phyloP scores from a whole-genome alignment of 2,888 invertebrate species.

The Dryobotodes eremita region DNA sequence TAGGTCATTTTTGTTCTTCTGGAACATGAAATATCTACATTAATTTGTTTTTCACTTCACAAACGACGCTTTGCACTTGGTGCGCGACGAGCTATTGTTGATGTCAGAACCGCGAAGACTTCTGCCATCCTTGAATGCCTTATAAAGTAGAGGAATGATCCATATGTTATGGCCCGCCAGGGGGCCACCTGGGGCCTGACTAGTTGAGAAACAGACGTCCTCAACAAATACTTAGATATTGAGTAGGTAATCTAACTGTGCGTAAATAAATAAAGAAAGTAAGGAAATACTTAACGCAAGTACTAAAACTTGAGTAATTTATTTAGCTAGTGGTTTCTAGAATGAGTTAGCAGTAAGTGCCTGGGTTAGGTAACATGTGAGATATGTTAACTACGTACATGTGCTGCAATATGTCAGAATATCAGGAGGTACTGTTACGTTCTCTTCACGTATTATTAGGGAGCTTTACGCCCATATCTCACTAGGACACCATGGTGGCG shows the following conservation, averaged over 20 bases:
- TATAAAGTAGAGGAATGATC: background rate
- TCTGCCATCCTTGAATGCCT: background rate
- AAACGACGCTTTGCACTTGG: background rate
- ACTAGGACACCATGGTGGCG: too few species aligned
- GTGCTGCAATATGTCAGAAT: conserved; percentile 19
- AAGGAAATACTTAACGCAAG: conserved; percentile 39
- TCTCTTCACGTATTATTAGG: background rate
- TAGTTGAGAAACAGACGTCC: background rate
- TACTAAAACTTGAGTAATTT: conserved; percentile 51
- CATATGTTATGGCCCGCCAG: too few species aligned
- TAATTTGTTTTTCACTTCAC: background rate
- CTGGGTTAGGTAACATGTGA: conserved; percentile 46
- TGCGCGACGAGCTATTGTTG: background rate
- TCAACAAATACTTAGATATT: background rate
- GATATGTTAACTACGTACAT: conserved; percentile 5
- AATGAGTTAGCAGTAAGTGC: conserved; percentile 20
- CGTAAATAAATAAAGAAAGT: conserved; percentile 18
- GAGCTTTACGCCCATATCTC: background rate
- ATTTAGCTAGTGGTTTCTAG: conserved; percentile 40
- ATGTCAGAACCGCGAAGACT: background rate
- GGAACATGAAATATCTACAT: background rate
- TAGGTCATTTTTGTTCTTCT: background rate
- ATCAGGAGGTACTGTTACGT: background rate
- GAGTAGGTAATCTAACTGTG: background rate
- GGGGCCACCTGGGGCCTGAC: background rate